Evolutionary conservation across 2,113 vertebrate species (phyloP).

Genomic region (Salvelinus namaycush): DNA sequence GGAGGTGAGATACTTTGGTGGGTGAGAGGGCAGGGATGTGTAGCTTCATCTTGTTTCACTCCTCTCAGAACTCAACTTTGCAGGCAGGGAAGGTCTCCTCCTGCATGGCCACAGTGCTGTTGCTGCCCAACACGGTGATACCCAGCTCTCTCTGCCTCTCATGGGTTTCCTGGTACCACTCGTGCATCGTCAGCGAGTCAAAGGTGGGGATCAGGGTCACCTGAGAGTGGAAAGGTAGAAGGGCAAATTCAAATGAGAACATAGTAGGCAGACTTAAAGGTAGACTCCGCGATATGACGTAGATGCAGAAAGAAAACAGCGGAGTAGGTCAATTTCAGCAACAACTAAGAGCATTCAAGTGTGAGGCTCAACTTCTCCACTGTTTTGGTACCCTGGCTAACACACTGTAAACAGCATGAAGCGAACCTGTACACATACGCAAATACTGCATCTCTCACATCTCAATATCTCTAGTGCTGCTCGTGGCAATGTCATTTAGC

Average conservation of each 20-base stretch:
- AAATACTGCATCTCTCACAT: no score
- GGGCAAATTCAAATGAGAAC: background rate
- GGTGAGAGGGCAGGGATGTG: background rate
- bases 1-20: background rate
- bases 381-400: no score
- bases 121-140: slow-evolving; percentile 88
- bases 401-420: no score
- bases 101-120: slow-evolving; percentile 95
- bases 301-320: background rate
- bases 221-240: slow-evolving; percentile 59
- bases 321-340: no score
- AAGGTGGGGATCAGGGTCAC: slow-evolving; percentile 94
- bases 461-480: no score
- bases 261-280: background rate
- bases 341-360: no score
- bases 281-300: no score
- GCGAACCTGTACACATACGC: no score
- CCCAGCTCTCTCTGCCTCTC: slow-evolving; percentile 79
- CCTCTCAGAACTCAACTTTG: slow-evolving; percentile 90
- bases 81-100: slow-evolving; percentile 93
- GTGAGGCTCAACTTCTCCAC: no score
- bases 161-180: slow-evolving; percentile 90
- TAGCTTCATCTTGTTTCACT: no score
- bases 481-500: no score
- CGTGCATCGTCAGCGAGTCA: slow-evolving; percentile 86